Evolutionary conservation across 2,797 vertebrate species (phyloP).

Genomic region (Lithobates sylvaticus): DNA sequence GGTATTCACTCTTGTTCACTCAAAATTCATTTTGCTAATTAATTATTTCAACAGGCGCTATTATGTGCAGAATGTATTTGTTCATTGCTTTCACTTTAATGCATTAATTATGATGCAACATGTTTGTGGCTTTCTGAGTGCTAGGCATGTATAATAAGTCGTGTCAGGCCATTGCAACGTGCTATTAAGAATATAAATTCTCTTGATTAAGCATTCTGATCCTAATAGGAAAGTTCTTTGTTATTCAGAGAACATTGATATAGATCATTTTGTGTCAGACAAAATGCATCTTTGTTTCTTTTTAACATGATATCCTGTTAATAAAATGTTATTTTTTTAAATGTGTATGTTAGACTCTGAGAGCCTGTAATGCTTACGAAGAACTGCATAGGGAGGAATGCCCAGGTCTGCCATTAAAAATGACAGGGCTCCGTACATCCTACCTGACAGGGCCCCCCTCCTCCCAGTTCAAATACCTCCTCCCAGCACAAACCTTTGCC

Average conservation of each 20-base stretch:
- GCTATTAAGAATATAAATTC: background rate
- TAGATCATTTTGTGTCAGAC: background rate
- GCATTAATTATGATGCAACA: conserved; percentile 1
- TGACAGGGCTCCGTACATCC: too few species aligned
- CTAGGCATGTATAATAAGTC: background rate
- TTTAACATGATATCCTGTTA: background rate
- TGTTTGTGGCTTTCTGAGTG: background rate
- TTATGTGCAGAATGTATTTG: background rate
- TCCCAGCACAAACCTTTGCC: too few species aligned
- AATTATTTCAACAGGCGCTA: background rate
- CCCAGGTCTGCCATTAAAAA: too few species aligned
- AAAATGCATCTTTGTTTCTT: background rate
- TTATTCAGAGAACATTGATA: background rate
- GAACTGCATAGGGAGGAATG: too few species aligned
- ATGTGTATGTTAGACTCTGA: background rate
- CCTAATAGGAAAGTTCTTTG: background rate
- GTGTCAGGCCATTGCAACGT: background rate
- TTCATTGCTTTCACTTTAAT: background rate
- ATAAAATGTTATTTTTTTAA: background rate
- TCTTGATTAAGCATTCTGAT: background rate
- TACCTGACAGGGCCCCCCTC: too few species aligned
- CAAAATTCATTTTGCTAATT: too few species aligned
- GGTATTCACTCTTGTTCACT: background rate
- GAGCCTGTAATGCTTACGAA: background rate
- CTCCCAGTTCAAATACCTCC: too few species aligned